A percentile compares a stretch with the other conserved stretches of the same genome.
These are phyloP conservation scores for Turnix velox DNA, from an alignment of 2,113 vertebrate species.

Conservation along the genomic window DNA sequence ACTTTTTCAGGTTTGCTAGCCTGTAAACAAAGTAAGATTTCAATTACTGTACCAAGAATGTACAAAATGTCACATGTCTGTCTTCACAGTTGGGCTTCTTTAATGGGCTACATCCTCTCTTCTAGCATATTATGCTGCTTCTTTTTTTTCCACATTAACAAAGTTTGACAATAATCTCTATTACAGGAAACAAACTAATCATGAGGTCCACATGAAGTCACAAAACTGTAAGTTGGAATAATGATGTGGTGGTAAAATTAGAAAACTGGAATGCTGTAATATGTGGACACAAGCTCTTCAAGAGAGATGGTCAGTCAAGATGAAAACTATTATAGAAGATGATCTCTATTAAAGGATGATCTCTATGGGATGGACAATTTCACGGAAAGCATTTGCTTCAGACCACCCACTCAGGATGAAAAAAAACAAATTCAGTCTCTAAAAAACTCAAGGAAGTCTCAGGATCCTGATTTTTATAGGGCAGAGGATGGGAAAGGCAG, in stretches of 20 bases:
- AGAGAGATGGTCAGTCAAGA: neutral
- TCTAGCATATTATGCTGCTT: neutral
- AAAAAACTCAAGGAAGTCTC: neutral
- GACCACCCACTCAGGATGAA: neutral
- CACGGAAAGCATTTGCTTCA: neutral
- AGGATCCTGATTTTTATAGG: neutral
- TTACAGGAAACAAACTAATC: neutral
- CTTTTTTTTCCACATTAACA: neutral
- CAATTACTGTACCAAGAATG: neutral
- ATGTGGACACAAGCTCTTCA: neutral
- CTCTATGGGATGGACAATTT: neutral
- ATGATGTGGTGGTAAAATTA: neutral
- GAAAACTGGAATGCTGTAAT: neutral
- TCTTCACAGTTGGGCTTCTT: neutral
- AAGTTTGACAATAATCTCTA: neutral
- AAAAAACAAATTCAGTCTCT: neutral
- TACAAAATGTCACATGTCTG: neutral
- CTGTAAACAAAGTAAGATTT: conserved; percentile 70
- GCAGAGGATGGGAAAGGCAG: neutral
- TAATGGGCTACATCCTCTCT: neutral
- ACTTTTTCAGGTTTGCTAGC: conserved; percentile 86
- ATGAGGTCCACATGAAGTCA: neutral
- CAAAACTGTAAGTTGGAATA: neutral
- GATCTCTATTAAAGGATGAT: neutral
- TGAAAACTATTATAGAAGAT: neutral